Evolutionary conservation across 2,888 invertebrate genomes (phyloP).

Genomic region (Malthinus seriepunctatus): DNA sequence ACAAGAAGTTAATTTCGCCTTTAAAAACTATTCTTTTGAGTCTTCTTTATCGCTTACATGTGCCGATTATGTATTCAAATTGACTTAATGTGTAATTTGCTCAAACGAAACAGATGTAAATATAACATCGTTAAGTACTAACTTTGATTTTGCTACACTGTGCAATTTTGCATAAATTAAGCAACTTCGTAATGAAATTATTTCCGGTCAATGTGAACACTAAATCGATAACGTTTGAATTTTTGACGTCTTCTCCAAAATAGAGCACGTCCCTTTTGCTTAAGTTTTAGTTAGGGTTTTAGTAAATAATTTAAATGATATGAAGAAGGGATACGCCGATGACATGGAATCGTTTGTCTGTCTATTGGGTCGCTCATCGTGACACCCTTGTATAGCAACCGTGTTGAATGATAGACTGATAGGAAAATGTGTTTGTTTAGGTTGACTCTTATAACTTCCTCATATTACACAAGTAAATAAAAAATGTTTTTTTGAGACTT

Average conservation of each 20-base stretch:
- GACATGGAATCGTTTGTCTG: slow-evolving; percentile 19
- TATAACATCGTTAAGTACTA: slow-evolving; percentile 2
- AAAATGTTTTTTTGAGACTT: neutral
- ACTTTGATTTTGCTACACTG: neutral
- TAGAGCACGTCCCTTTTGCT: neutral
- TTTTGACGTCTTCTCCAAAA: no score
- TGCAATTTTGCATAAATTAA: neutral
- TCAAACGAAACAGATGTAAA: neutral
- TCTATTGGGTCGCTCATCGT: slow-evolving; percentile 12
- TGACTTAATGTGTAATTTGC: no score
- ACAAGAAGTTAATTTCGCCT: no score
- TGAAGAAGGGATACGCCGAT: slow-evolving; percentile 13
- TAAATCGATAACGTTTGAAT: no score
- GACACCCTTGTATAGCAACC: slow-evolving; percentile 10
- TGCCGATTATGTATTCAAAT: neutral
- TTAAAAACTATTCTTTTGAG: neutral
- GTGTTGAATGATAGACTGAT: slow-evolving; percentile 14
- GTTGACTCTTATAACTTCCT: slow-evolving; percentile 1
- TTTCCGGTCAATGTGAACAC: no score
- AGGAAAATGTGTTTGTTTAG: slow-evolving; percentile 13
- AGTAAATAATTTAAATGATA: slow-evolving; percentile 11
- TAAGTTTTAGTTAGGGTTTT: no score
- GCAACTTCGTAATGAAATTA: neutral
- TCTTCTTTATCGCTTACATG: neutral
- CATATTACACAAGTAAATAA: neutral